Evolutionary conservation across 2,888 invertebrate genomes (phyloP).

Genomic region (Polyommatus icarus): DNA sequence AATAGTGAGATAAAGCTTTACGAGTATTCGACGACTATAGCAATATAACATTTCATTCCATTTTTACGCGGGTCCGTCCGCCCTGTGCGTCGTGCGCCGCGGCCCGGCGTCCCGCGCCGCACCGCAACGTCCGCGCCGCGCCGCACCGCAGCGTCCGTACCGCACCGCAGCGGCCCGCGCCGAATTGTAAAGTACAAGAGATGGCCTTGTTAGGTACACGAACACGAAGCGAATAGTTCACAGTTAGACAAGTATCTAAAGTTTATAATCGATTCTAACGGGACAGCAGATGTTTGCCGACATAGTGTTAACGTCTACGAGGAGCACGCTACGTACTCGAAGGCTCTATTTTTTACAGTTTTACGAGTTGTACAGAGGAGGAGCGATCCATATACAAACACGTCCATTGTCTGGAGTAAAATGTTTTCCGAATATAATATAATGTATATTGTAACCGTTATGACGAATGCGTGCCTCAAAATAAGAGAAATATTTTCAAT

Average conservation of each 20-base stretch:
- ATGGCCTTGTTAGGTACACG: conserved; percentile 68
- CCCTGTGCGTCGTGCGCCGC: conserved; percentile 38
- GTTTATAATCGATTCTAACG: conserved; percentile 61
- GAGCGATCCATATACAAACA: conserved; percentile 61
- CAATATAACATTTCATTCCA: conserved; percentile 66
- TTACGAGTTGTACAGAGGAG: conserved; percentile 59
- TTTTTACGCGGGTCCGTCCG: conserved; percentile 51
- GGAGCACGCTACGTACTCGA: conserved; percentile 60
- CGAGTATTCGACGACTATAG: conserved; percentile 55
- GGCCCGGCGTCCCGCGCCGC: conserved; percentile 41
- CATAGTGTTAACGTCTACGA: conserved; percentile 58
- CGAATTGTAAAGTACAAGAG: conserved; percentile 67
- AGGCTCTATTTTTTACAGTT: conserved; percentile 77
- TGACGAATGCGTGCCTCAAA: conserved; percentile 71
- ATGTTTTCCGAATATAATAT: conserved; percentile 53
- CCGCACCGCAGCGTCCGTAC: conserved; percentile 37
- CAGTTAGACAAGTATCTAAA: conserved; percentile 52
- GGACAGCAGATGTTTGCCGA: conserved; percentile 66
- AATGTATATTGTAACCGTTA: conserved; percentile 57
- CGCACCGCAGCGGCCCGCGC: conserved; percentile 49
- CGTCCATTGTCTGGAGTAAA: conserved; percentile 65
- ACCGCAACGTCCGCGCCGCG: conserved; percentile 36
- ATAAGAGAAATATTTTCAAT: conserved; percentile 67
- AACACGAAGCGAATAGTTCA: conserved; percentile 58
- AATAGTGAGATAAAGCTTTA: conserved; percentile 66